Conservation (phyloP, 2,888 invertebrate species). For the Allolobophora icterica region DNA sequence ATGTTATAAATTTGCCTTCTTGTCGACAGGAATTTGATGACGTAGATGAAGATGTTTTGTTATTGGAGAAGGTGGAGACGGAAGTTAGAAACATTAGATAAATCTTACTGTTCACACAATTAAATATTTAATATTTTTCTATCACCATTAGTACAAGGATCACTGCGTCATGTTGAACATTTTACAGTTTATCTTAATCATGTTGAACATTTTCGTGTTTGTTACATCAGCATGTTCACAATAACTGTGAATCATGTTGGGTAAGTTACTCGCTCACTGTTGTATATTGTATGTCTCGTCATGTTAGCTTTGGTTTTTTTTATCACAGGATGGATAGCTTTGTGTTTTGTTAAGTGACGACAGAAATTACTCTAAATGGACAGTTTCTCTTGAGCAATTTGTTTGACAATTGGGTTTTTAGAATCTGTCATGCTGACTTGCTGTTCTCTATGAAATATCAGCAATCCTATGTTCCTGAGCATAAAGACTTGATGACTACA, state of each 20-base stretch:
- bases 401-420: not conserved
- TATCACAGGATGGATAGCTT: not conserved
- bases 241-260: conserved; percentile 62
- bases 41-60: not conserved
- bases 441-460: not conserved
- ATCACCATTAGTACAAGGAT: not conserved
- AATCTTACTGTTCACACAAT: not conserved
- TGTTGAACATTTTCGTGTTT: conserved; percentile 22
- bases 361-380: not conserved
- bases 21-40: not conserved
- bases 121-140: not conserved
- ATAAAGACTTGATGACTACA: not conserved
- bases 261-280: conserved; percentile 34
- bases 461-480: not conserved
- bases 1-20: not conserved
- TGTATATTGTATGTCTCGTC: conserved; percentile 19
- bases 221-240: conserved; percentile 57
- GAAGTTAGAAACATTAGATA: not conserved
- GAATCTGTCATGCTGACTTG: not conserved
- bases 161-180: not conserved
- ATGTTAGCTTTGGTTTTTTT: conserved; percentile 14
- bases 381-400: not conserved
- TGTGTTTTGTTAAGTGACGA: not conserved
- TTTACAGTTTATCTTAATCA: not conserved
- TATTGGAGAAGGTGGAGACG: not conserved